Evolutionary conservation across 1,140 invertebrate species (phyloP).

Genomic region (Zaprionus vittiger): DNA sequence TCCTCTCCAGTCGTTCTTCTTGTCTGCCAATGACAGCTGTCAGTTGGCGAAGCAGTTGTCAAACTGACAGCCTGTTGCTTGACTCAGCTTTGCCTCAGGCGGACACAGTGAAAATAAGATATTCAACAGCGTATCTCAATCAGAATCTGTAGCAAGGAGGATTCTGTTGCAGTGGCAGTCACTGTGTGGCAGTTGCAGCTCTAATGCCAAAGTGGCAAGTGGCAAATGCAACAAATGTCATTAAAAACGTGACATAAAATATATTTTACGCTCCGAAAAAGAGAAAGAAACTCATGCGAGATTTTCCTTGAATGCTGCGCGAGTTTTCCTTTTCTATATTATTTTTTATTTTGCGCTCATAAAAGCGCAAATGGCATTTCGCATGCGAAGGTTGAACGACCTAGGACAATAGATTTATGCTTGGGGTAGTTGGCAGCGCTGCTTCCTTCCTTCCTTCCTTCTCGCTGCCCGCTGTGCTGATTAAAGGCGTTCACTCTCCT

Average conservation of each 20-base stretch:
- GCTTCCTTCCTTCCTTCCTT: too few species aligned
- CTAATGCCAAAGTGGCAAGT: slow-evolving; percentile 49
- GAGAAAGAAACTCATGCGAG: slow-evolving; percentile 8
- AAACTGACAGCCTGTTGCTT: slow-evolving; percentile 74
- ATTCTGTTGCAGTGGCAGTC: slow-evolving; percentile 14
- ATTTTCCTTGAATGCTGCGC: slow-evolving; percentile 52
- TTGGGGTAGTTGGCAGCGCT: slow-evolving; percentile 71
- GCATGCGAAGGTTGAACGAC: slow-evolving; percentile 79
- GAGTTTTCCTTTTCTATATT: slow-evolving; percentile 34
- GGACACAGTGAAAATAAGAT: slow-evolving; percentile 15
- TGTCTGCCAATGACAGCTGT: slow-evolving; percentile 72
- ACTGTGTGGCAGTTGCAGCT: not conserved
- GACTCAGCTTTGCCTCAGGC: slow-evolving; percentile 29
- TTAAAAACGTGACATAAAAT: slow-evolving; percentile 78
- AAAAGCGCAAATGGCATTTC: slow-evolving; percentile 72
- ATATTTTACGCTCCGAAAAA: slow-evolving; percentile 64
- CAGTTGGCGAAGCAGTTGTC: slow-evolving; percentile 58
- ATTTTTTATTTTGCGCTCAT: slow-evolving; percentile 71
- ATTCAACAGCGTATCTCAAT: slow-evolving; percentile 17
- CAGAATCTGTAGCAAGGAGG: slow-evolving; percentile 1
- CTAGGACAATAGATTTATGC: slow-evolving; percentile 81
- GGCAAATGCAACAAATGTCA: slow-evolving; percentile 80
- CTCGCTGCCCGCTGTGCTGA: slow-evolving; percentile 73
- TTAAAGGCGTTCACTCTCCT: slow-evolving; percentile 65
- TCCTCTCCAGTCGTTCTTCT: not conserved